Evolutionary conservation across 2,113 vertebrate species (phyloP).

Genomic region (Petromus typicus): DNA sequence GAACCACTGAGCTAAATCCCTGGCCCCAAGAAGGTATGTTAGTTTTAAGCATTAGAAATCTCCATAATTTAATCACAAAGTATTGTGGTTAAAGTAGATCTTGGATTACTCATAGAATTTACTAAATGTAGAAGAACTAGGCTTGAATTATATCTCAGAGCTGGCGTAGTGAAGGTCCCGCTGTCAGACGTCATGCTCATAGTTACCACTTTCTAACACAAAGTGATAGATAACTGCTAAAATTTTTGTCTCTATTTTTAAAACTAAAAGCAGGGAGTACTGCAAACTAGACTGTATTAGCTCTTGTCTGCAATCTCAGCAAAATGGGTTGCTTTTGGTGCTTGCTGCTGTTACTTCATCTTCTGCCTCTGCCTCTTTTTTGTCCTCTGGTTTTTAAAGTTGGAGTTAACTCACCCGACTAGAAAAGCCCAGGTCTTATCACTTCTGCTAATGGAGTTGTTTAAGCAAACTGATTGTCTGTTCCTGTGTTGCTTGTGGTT

Average conservation of each 20-base stretch:
- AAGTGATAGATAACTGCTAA: not conserved
- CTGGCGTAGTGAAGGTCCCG: not conserved
- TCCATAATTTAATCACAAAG: conserved; percentile 16
- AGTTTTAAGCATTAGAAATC: conserved; percentile 12
- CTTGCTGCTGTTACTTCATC: not conserved
- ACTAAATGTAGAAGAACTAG: not conserved
- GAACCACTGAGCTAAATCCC: too few relatives aligned
- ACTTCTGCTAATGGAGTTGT: not conserved
- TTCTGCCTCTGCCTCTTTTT: not conserved
- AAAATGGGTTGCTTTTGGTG: not conserved
- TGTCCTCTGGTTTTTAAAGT: not conserved
- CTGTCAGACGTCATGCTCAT: not conserved
- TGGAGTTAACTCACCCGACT: not conserved
- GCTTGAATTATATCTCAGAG: not conserved
- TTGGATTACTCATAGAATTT: conserved; percentile 28
- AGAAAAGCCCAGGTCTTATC: not conserved
- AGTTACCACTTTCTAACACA: not conserved
- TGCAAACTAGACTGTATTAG: not conserved
- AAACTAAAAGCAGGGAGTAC: not conserved
- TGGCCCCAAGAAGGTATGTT: conserved; percentile 44
- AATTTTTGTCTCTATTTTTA: not conserved
- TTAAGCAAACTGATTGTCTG: not conserved
- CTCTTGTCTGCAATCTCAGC: not conserved
- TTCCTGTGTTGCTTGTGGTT: not conserved
- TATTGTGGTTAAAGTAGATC: conserved; percentile 4